These are phyloP conservation scores for Macaria liturata DNA, from an alignment of 2,888 invertebrate genomes.

Conservation along the genomic window DNA sequence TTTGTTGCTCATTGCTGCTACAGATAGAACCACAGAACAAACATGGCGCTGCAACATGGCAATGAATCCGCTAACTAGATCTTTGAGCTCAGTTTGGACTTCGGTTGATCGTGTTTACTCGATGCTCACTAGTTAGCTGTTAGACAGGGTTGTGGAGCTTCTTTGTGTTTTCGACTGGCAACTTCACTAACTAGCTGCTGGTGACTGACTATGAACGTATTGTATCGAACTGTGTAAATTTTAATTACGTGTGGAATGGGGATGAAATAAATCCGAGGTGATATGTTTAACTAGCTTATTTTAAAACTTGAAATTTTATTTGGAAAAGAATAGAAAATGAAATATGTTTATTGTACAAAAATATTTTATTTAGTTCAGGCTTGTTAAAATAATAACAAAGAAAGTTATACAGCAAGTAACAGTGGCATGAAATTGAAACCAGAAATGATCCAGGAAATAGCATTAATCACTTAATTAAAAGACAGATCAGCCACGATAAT, in stretches of 20 bases:
- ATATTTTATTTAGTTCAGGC: too few relatives aligned
- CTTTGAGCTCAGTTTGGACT: constrained; percentile 75
- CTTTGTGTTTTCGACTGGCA: constrained; percentile 73
- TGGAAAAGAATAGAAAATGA: too few relatives aligned
- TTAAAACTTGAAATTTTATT: too few relatives aligned
- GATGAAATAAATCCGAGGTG: too few relatives aligned
- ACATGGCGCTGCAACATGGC: constrained; percentile 44
- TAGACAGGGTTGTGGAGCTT: constrained; percentile 67
- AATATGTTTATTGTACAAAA: too few relatives aligned
- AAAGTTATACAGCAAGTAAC: too few relatives aligned
- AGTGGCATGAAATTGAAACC: too few relatives aligned
- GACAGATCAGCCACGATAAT: constrained; percentile 1
- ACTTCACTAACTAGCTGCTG: constrained; percentile 75
- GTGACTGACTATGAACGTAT: constrained; percentile 53
- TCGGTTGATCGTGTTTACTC: constrained; percentile 73
- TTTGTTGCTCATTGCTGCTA: constrained; percentile 41
- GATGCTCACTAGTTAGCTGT: constrained; percentile 67
- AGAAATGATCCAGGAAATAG: too few relatives aligned
- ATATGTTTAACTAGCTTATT: too few relatives aligned
- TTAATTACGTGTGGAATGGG: constrained; percentile 7
- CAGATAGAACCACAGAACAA: constrained; percentile 3
- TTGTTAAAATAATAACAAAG: too few relatives aligned
- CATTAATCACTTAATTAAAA: background rate
- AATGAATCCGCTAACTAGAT: constrained; percentile 75
- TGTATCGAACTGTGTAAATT: constrained; percentile 25